A percentile compares a stretch with the other conserved stretches of the same genome.
Conservation (phyloP, 1,140 invertebrate genomes). For the Zaprionus capensis region DNA sequence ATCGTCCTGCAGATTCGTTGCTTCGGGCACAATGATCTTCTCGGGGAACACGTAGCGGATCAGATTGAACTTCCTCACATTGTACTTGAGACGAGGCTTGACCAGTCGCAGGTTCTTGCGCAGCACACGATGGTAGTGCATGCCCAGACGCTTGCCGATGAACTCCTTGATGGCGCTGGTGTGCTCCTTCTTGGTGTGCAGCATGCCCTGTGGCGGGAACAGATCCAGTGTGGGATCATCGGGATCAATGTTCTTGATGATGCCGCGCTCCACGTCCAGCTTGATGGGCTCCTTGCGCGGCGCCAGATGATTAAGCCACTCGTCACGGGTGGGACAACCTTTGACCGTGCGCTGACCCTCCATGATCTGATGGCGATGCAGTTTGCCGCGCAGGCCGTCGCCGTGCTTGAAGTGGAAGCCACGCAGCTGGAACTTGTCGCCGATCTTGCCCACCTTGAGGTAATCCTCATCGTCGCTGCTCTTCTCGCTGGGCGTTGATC, state of each 20-base stretch:
- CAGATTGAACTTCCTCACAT: conserved; percentile 76
- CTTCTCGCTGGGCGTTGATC: conserved; percentile 66
- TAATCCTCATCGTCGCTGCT: conserved; percentile 78
- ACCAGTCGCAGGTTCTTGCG: conserved; percentile 72
- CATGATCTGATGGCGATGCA: conserved; percentile 70
- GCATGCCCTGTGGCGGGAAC: conserved; percentile 57
- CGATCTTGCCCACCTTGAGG: conserved; percentile 74
- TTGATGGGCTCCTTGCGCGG: conserved; percentile 74
- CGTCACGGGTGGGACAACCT: conserved; percentile 71
- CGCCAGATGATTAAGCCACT: conserved; percentile 76
- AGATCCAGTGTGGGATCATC: conserved; percentile 73
- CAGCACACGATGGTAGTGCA: conserved; percentile 70
- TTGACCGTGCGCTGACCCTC: conserved; percentile 70
- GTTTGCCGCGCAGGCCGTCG: conserved; percentile 68
- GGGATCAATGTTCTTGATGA: conserved; percentile 65
- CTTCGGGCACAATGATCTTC: conserved; percentile 57
- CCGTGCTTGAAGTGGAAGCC: conserved; percentile 80
- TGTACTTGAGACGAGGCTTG: conserved; percentile 63
- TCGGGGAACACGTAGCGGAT: conserved; percentile 74
- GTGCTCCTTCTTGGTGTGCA: conserved; percentile 28
- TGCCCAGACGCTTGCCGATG: conserved; percentile 60
- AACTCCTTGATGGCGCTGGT: conserved; percentile 69
- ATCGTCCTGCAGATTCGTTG: conserved; percentile 36
- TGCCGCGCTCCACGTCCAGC: conserved; percentile 72
- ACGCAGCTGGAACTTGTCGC: conserved; percentile 64